Base-by-base conservation (phyloP, 1,140 invertebrate species). In the Nixonia krombeini region DNA sequence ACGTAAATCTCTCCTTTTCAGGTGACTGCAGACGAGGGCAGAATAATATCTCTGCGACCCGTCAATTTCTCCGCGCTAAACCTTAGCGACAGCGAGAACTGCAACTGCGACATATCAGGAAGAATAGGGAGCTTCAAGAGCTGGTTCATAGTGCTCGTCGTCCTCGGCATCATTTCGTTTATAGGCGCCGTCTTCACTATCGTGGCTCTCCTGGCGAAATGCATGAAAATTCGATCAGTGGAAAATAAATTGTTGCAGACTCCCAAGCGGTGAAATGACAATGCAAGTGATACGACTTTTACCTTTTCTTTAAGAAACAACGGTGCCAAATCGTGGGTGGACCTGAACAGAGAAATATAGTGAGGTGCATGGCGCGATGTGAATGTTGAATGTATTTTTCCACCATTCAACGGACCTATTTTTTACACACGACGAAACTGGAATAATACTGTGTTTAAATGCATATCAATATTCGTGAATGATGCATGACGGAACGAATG, bases 121-220 rank as follows among this genome's bases (percentile, higher is more conserved):
- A 70, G 76, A 46, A 82, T 82, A 44, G 76, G 78, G 17, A 78
- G 35, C n/a, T 82, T 82, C 38, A 82, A 80, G 28, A 81, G 73
- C 37, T 82, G 80, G 80, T 82, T 82, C 41, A 78, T 80, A 63
- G 76, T 81, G 1, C 73, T 82, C 13, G 78, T 79, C 6, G 73
- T 81, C 4, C 68, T 82, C 4, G 80, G 80, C 1, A 66, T 81
- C 18, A 76, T 82, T 25, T 81, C 78, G 9, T 82, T 82, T 46
- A 59, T 74, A 17, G 80, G 78, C 0, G 80, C 80, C 8, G 45
- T 82, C 6, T 51, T 79, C 12, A 82, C 79, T 6, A 80, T 81
- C 46, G 70, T 79, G 18, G 68, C 66, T 0, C 69, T 82, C 0
- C 65, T 79, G 0, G 65, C 65, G 15, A 82, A 82, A 50, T 82